These are phyloP conservation scores for Argyrosomus regius DNA, from an alignment of 2,797 vertebrate genomes.

Conservation along the genomic window DNA sequence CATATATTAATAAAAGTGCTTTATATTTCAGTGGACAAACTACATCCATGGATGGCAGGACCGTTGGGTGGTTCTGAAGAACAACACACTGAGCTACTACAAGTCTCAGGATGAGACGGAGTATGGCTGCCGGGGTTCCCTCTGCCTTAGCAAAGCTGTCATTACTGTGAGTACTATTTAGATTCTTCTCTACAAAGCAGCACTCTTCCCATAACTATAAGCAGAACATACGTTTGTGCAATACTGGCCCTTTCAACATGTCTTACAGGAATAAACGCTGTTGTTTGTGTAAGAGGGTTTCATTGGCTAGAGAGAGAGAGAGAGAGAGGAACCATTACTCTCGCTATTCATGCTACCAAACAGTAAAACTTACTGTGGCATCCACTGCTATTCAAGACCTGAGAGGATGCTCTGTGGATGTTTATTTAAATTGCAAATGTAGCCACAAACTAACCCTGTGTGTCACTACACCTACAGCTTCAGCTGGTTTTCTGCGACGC, in stretches of 20 bases:
- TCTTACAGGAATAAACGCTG: slow-evolving; percentile 3
- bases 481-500: slow-evolving; percentile 1
- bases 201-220: neutral
- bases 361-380: neutral
- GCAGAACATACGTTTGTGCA: slow-evolving; percentile 11
- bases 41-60: slow-evolving; percentile 99
- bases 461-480: neutral
- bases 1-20: neutral
- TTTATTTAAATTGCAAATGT: slow-evolving; percentile 43
- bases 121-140: slow-evolving; percentile 96
- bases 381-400: neutral
- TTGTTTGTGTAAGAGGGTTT: slow-evolving; percentile 20
- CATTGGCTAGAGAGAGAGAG: slow-evolving; percentile 3
- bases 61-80: slow-evolving; percentile 97
- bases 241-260: slow-evolving; percentile 11
- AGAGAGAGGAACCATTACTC: neutral
- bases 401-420: slow-evolving; percentile 2
- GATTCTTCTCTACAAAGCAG: neutral
- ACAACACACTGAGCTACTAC: slow-evolving; percentile 96
- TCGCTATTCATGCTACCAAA: neutral
- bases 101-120: slow-evolving; percentile 98
- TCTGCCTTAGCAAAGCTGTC: slow-evolving; percentile 96
- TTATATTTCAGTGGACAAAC: slow-evolving; percentile 93
- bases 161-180: slow-evolving; percentile 91
- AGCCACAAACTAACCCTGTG: neutral